These are phyloP conservation scores for Hydractinia echinata DNA, from an alignment of 30 jellyfish, hydroid and myxozoan species.

Conservation along the genomic window DNA sequence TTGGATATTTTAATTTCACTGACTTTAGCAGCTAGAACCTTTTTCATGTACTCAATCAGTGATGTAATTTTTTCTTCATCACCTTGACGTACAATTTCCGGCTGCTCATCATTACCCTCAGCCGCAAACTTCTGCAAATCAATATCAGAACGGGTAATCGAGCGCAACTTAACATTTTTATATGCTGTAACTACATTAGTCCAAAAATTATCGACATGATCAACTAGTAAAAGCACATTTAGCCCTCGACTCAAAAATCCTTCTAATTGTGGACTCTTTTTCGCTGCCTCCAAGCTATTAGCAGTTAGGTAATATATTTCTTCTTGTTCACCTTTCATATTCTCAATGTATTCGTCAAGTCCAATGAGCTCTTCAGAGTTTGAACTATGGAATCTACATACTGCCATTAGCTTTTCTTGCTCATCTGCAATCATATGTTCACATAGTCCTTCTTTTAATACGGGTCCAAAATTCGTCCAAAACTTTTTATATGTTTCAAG, in stretches of 20 bases:
- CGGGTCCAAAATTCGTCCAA: neutral
- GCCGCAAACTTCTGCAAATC: neutral
- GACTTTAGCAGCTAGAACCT: neutral
- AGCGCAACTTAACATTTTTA: neutral
- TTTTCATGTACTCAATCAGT: too few relatives aligned
- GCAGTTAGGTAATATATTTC: neutral
- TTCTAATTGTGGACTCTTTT: neutral
- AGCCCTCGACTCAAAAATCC: neutral
- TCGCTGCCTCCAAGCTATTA: neutral
- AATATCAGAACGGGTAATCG: neutral
- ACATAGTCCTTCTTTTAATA: neutral
- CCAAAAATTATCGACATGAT: neutral
- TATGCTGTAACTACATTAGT: neutral
- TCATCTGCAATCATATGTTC: neutral
- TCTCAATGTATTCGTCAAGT: neutral
- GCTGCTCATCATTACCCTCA: too few relatives aligned
- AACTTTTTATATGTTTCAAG: too few relatives aligned
- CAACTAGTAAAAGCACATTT: neutral
- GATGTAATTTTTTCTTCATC: too few relatives aligned
- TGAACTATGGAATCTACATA: too few relatives aligned
- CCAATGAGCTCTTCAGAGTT: neutral
- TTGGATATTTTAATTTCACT: neutral
- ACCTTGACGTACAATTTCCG: too few relatives aligned
- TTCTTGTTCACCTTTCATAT: neutral
- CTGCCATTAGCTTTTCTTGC: too few relatives aligned